These are phyloP conservation scores for Pomacea canaliculata DNA, from an alignment of 2,888 invertebrate species.

Conservation along the genomic window DNA sequence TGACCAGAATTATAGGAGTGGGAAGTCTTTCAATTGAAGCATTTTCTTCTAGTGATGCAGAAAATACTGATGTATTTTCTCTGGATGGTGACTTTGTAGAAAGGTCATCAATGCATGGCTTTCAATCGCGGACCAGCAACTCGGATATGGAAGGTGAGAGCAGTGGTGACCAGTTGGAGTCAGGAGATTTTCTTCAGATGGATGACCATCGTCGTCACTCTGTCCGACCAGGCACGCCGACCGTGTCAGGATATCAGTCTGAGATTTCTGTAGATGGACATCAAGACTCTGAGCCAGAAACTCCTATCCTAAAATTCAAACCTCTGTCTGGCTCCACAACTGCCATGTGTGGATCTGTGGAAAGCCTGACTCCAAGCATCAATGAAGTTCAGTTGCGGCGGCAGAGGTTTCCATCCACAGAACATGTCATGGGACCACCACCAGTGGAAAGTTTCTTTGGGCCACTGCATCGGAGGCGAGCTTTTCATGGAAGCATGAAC, in stretches of 20 bases:
- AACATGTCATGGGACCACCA: neutral
- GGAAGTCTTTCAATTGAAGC: neutral
- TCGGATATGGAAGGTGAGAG: constrained; percentile 13
- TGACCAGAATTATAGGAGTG: neutral
- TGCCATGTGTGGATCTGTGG: constrained; percentile 22
- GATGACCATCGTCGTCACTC: constrained; percentile 5
- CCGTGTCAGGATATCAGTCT: constrained; percentile 5
- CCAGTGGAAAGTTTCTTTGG: constrained; percentile 15
- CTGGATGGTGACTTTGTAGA: neutral
- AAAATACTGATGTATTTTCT: neutral
- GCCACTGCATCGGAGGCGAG: neutral
- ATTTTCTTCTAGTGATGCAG: constrained; percentile 2
- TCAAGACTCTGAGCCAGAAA: constrained; percentile 11
- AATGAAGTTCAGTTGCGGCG: constrained; percentile 14
- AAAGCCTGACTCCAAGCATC: constrained; percentile 2
- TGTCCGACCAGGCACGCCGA: constrained; percentile 19
- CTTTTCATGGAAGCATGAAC: constrained; percentile 20
- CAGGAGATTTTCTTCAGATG: constrained; percentile 15
- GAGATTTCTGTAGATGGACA: neutral
- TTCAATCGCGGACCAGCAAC: neutral
- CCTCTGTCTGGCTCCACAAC: constrained; percentile 21
- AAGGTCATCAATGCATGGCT: neutral
- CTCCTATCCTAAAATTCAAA: neutral
- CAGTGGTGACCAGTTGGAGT: neutral
- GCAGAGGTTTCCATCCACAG: constrained; percentile 12